Base-by-base conservation (phyloP, 1,140 invertebrate species). In the Lepeophtheirus salmonis region DNA sequence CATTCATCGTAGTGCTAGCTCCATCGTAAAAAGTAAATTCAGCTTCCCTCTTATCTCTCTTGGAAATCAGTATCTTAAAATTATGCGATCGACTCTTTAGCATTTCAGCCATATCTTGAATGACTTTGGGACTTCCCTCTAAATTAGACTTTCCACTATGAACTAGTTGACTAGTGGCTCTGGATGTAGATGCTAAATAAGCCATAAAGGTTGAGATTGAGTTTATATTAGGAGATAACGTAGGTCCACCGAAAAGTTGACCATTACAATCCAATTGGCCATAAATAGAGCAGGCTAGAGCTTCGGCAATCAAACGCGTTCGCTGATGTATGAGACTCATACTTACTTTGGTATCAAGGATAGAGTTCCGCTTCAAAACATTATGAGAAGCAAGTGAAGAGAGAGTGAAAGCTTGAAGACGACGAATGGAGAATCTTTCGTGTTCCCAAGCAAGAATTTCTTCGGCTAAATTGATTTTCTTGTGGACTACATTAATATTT, bases 381-480 rank as follows among this genome's bases (percentile, higher is more conserved):
- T 18, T 16, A 20, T 18, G 51, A 25, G 14, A 18, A 14, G 41
- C 23, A 18, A 84, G 78, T 50, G 78, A 77, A n/a, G 90, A 94
- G 3, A 97, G 65, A 10, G 91, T 97, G 66, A 95, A 84, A 0
- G 89, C 89, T 21, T 89, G 83, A 62, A 96, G 77, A 63, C 89
- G 77, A 62, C 86, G 79, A 65, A 97, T 89, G 68, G 88, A 92
- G 70, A 86, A 97, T 66, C 90, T 75, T 71, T 97, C 94, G 68
- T 99, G 95, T 70, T 97, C 92, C 94, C 94, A 98, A 0, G 88
- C 84, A 24, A 97, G 70, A 58, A 81, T 77, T 60, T 90, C 86
- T 56, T 96, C 89, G 0, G 88, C 89, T n/a, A 97, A 73, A 75
- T 96, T 95, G 64, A 97, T 97, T 75, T 97, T 97, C 71, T 96